phyloP scores from a whole-genome alignment of 2,888 invertebrate species.

The Phyllotreta striolata region DNA sequence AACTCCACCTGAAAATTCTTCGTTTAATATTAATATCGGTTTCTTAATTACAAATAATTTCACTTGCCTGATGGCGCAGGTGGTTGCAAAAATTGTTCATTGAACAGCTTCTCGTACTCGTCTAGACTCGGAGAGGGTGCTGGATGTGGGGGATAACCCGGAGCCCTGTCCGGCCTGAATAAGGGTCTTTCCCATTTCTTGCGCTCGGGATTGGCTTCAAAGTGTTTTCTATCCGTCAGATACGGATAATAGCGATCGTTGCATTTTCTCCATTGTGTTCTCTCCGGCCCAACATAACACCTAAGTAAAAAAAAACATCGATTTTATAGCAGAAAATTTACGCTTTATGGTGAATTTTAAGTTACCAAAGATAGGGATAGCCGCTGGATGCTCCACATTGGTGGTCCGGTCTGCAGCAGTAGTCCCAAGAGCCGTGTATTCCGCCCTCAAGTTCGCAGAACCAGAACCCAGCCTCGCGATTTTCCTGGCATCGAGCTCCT shows the following conservation, averaged over 20 bases:
- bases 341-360: not conserved
- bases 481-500: constrained; percentile 74
- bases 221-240: constrained; percentile 50
- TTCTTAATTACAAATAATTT: not conserved
- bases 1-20: constrained; percentile 52
- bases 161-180: constrained; percentile 53
- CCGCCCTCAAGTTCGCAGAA: constrained; percentile 81
- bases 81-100: constrained; percentile 61
- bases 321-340: not conserved
- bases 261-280: constrained; percentile 87
- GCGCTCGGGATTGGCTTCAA: constrained; percentile 38
- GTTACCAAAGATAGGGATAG: constrained; percentile 82
- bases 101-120: constrained; percentile 59
- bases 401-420: constrained; percentile 84
- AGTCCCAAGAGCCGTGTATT: constrained; percentile 80
- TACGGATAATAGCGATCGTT: constrained; percentile 83
- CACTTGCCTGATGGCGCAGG: constrained; percentile 61
- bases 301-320: constrained; percentile 59
- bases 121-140: constrained; percentile 59
- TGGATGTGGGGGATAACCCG: constrained; percentile 56
- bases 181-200: constrained; percentile 37
- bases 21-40: not conserved
- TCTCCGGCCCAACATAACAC: constrained; percentile 83
- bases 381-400: constrained; percentile 86
- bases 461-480: constrained; percentile 81